Evolutionary conservation across 1,140 invertebrate species (phyloP), one percentile per base, ranked within the genome.

Genomic region (Zelostemma sp.): DNA sequence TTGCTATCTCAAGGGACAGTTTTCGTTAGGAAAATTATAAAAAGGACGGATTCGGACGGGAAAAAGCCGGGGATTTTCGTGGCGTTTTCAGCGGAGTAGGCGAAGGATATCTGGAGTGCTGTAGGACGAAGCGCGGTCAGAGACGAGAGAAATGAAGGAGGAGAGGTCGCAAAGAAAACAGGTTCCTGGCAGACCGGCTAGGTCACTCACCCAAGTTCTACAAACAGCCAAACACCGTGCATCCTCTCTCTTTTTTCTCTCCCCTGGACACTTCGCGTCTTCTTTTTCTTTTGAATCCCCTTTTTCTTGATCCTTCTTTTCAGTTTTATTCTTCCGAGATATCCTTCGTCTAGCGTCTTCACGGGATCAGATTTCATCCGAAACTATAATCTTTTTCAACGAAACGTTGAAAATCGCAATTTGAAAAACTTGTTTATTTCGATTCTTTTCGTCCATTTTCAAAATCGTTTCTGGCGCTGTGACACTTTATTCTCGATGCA

Each of bases 181-280:
- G 74, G 71, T 71, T 73, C 68, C 62, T 62, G 15, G 70, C 74
- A 67, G 71, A 65, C 68, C 74, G 63, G 62, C 54, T 80, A 78
- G 81, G 80, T 82, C 81, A 81, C 78, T 82, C 81, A 83, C 81
- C 80, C 80, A 80, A 80, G 78, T 81, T 81, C 73, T 80, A 77
- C 80, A 82, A 80, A 80, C 79, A 77, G 68, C 78, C 74, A 79
- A 79, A 83, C 80, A 80, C 60, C 57, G 59, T 66, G 64, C 60
- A 57, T 63, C 59, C 60, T 60, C 54, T 38, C 59, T 59, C 62
- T 54, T 65, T 57, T 66, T 43, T 53, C 15, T 17, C 49, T 21
- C 49, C 12, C 19, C 40, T 56, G 35, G 35, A 11, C 40, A 41
- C 38, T 56, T 73, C 53, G 25, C 33, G 63, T 53, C 15, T 21